These are phyloP conservation scores for Nettapus auritus DNA, from an alignment of 2,113 vertebrate species.

Conservation along the genomic window DNA sequence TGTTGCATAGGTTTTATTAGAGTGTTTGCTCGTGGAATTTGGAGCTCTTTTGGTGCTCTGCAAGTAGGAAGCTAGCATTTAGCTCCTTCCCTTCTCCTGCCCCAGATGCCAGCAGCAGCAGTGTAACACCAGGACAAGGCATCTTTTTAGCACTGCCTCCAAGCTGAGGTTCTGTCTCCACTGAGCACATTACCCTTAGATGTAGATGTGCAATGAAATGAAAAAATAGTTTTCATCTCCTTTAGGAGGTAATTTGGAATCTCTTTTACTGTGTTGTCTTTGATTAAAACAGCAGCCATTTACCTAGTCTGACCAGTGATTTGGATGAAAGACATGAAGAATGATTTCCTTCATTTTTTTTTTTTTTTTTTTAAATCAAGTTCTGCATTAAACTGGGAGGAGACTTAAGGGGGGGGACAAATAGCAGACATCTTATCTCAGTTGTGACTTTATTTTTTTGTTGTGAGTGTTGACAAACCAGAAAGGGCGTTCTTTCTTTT, in stretches of 20 bases:
- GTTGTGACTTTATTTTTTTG: not conserved
- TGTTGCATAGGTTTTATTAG: not conserved
- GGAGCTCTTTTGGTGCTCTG: not conserved
- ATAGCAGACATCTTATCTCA: not conserved
- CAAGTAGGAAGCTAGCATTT: not conserved
- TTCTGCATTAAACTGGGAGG: not conserved
- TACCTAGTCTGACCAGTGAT: not conserved
- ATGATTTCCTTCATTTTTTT: not conserved
- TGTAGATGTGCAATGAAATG: not conserved
- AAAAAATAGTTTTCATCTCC: not conserved
- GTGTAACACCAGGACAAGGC: not conserved
- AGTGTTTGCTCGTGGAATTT: not conserved
- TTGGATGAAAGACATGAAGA: not conserved
- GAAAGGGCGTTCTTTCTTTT: not conserved
- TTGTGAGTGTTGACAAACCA: not conserved
- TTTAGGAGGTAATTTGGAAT: not conserved
- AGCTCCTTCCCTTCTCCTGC: not conserved
- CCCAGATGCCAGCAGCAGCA: not conserved
- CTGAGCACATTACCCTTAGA: not conserved
- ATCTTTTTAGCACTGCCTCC: not conserved
- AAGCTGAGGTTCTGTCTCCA: not conserved
- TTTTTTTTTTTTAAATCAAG: not conserved
- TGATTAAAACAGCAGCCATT: not conserved
- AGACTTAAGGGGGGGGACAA: not conserved
- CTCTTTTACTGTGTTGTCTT: not conserved